Conservation (phyloP, 2,888 invertebrate species). For the Cremastobaeus sp. region DNA sequence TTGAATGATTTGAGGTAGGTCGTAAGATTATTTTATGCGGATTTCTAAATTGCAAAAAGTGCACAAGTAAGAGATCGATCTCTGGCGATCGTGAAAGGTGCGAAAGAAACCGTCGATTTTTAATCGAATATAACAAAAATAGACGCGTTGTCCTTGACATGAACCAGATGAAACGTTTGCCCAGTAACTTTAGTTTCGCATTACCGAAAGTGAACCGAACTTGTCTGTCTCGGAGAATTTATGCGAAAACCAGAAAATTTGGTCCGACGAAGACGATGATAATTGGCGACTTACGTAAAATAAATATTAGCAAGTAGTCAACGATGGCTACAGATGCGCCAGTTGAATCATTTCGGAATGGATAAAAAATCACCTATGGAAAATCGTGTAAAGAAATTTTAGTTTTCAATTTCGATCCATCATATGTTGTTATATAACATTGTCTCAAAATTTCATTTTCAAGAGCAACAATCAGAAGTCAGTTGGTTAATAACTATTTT, state of each 20-base stretch:
- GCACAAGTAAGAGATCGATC: conserved; percentile 8
- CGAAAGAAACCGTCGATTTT: conserved; percentile 60
- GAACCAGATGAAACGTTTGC: conserved; percentile 61
- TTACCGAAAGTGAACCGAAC: conserved; percentile 70
- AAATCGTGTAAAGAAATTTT: too few relatives aligned
- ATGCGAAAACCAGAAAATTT: conserved; percentile 54
- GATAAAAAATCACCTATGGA: too few relatives aligned
- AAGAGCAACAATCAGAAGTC: too few relatives aligned
- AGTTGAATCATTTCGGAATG: too few relatives aligned
- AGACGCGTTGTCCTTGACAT: conserved; percentile 76
- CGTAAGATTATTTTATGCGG: too few relatives aligned
- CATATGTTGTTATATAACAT: too few relatives aligned
- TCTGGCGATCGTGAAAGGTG: conserved; percentile 47
- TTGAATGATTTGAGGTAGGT: too few relatives aligned
- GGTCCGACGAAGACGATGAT: conserved; percentile 37
- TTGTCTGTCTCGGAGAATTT: conserved; percentile 42
- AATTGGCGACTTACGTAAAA: conserved; percentile 42
- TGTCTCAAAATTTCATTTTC: too few relatives aligned
- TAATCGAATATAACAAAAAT: conserved; percentile 64
- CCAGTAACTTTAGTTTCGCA: conserved; percentile 66
- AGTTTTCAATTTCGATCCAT: too few relatives aligned
- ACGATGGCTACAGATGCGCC: too few relatives aligned
- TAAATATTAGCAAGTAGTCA: conserved; percentile 36
- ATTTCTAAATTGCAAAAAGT: conserved; percentile 6
- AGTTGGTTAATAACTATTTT: too few relatives aligned